Evolutionary conservation across 2,797 vertebrate genomes (phyloP).

Genomic region (Malacoraja senta): DNA sequence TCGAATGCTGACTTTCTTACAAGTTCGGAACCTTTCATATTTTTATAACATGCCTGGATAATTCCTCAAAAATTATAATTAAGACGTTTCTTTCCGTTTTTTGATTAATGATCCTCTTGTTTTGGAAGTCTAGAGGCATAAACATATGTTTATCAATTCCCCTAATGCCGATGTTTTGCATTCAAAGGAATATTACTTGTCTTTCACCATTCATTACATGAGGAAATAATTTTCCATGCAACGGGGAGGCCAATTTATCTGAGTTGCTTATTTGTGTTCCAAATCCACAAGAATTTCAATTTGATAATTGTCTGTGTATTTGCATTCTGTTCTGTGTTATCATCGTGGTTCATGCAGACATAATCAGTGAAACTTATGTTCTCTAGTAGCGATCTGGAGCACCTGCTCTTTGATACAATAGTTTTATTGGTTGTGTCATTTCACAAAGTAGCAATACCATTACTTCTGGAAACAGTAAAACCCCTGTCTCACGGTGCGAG

Average conservation of each 20-base stretch:
- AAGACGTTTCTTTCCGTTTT: neutral
- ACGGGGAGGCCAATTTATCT: slow-evolving; percentile 54
- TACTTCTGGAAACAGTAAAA: slow-evolving; percentile 1
- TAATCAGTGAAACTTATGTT: slow-evolving; percentile 50
- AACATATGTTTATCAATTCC: neutral
- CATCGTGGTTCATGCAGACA: slow-evolving; percentile 50
- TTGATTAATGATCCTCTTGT: neutral
- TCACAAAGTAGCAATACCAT: neutral
- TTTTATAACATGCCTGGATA: neutral
- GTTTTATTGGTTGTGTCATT: neutral
- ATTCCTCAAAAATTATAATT: neutral
- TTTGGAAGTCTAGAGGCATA: neutral
- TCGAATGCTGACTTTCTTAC: neutral
- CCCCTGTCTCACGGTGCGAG: no score
- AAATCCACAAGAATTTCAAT: slow-evolving; percentile 55
- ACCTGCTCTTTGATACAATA: neutral
- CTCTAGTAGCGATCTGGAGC: slow-evolving; percentile 45
- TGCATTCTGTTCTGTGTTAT: slow-evolving; percentile 54
- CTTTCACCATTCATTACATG: slow-evolving; percentile 50
- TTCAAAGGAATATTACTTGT: slow-evolving; percentile 45
- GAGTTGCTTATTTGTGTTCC: slow-evolving; percentile 54
- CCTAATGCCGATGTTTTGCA: slow-evolving; percentile 9
- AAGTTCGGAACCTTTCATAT: neutral
- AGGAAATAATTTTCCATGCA: slow-evolving; percentile 55
- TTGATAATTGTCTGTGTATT: slow-evolving; percentile 51